These are phyloP conservation scores for Tipula confusa DNA, from an alignment of 2,888 invertebrate species.

Conservation along the genomic window DNA sequence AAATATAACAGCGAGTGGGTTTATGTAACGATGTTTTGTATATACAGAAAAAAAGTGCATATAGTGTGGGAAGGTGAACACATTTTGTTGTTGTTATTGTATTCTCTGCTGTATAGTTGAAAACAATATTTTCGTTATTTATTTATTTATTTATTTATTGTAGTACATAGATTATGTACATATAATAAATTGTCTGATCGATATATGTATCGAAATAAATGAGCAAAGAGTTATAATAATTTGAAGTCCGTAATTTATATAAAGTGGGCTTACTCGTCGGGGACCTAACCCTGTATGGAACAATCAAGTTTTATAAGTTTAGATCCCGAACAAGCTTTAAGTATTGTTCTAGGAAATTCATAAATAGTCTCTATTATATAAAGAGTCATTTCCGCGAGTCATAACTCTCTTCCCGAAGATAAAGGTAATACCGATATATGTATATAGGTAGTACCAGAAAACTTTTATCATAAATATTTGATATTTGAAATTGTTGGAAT, in stretches of 20 bases:
- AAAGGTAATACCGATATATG: too few species aligned
- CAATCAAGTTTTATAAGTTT: too few species aligned
- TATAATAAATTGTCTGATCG: background rate
- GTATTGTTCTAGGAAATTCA: too few species aligned
- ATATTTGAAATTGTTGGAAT: too few species aligned
- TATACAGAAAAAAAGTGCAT: background rate
- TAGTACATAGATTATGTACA: background rate
- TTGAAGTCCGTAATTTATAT: background rate
- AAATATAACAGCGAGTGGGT: slow-evolving; percentile 16
- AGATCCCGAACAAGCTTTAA: too few species aligned
- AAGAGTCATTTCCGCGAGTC: too few species aligned
- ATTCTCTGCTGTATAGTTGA: background rate
- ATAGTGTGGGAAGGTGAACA: slow-evolving; percentile 17
- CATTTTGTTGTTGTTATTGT: background rate
- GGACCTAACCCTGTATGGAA: too few species aligned
- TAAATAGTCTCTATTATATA: too few species aligned
- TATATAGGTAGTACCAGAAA: too few species aligned
- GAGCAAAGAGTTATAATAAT: background rate
- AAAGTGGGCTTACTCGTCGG: too few species aligned
- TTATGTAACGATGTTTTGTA: background rate
- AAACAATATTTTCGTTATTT: background rate
- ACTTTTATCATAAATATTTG: too few species aligned
- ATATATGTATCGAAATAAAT: background rate
- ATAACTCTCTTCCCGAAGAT: too few species aligned
- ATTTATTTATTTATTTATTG: background rate